phyloP scores from a whole-genome alignment of 2,797 vertebrate species.

The Coendou prehensilis region DNA sequence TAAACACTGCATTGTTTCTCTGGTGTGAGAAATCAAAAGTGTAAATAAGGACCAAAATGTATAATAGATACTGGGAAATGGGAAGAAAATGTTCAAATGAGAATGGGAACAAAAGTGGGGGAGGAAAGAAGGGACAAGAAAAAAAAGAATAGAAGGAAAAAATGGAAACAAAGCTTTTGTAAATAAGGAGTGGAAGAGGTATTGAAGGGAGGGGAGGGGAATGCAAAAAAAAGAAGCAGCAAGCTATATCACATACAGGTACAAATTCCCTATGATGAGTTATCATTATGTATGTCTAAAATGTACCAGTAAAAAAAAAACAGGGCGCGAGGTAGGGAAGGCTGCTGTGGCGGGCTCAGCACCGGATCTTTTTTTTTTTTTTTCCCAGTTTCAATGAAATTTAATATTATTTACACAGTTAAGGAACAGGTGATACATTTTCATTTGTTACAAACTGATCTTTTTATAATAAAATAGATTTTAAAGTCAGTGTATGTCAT shows the following conservation, averaged over 20 bases:
- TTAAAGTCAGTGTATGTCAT: conserved; percentile 78
- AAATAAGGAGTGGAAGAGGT: background rate
- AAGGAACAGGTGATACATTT: conserved; percentile 52
- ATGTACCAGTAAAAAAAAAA: background rate
- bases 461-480: conserved; percentile 83
- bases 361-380: background rate
- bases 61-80: background rate
- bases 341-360: background rate
- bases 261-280: background rate
- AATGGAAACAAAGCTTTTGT: too few relatives aligned
- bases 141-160: background rate
- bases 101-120: background rate
- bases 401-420: conserved; percentile 85
- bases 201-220: background rate
- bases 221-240: background rate
- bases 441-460: conserved; percentile 81
- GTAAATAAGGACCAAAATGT: too few relatives aligned
- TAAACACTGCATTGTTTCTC: background rate
- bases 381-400: conserved; percentile 82
- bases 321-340: background rate
- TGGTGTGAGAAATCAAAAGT: background rate
- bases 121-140: background rate
- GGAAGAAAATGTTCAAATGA: background rate
- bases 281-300: background rate
- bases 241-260: background rate